Evolutionary conservation across 2,888 invertebrate species (phyloP), one percentile per base, ranked within the genome.

Genomic region (Chironomus tentans): DNA sequence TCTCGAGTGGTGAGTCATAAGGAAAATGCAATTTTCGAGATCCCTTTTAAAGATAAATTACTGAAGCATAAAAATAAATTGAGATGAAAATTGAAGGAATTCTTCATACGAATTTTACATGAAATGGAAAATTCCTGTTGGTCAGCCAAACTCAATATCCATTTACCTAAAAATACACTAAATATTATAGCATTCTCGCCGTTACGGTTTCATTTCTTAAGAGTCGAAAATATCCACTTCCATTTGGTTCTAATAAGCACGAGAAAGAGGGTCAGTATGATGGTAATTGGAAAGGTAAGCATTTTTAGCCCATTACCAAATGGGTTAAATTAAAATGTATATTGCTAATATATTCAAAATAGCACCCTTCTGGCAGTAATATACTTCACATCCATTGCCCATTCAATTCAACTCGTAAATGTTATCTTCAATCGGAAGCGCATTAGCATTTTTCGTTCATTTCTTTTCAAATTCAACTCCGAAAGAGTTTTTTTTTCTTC

Each of bases 281-380:
- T 65, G 65, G 65, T 72, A 72, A 62, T 72, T 72, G 62, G 72
- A 50, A 13, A 56, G 46, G 18, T 61, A 21, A 13, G 22, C 13
- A 72, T 22, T 28, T 18, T 15, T 72, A 10, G 46, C 62, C 46
- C 72, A 38, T 28, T 28, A 61, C n/a, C 15, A 61, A 72, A 72
- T 61, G 72, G 72, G 72, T 72, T 72, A 22, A 72, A 72, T 62
- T 61, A 72, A 61, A 72, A 72, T 72, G 62, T 72, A 62, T 62
- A 72, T 72, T 28, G 72, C 62, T 62, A 72, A 72, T 72, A 46
- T 72, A 72, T 72, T 72, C 72, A 21, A 28, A 62, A 46, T 68
- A 68, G 46, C 68, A 21, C 71, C 50, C 38, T 62, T 15, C 18
- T 24, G 65, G 12, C 22, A 3, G 65, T 22, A 24, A 24, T 24